Evolutionary conservation across 1,140 invertebrate species (phyloP), one percentile per base, ranked within the genome.

Genomic region (Anastrepha obliqua): DNA sequence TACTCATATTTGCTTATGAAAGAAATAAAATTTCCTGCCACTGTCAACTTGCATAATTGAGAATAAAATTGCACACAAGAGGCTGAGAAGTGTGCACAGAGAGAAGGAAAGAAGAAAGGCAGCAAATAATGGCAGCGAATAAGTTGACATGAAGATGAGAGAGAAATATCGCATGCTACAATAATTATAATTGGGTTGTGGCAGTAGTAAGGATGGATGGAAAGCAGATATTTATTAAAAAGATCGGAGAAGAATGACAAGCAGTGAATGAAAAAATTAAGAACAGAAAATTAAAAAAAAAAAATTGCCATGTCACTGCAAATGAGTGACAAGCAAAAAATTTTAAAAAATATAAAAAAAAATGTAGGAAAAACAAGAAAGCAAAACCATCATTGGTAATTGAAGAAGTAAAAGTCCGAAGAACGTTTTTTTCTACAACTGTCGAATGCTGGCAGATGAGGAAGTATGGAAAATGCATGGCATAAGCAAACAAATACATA

Each of bases 41-140:
- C 44, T 81, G 74, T 58, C 74, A 81, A 81, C 74, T 81, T 81
- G 55, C 74, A 81, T 81, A 81, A 81, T 81, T 81, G 74, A 15
- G 74, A 58, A 81, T 42, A 81, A 58, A 55, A 81, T n/a, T 55
- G 74, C 47, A 55, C n/a, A 55, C 47, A 11, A 51, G 47, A 55
- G 74, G 42, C 42, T 55, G 47, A 58, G 17, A 55, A 78, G n/a
- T 78, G 29, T 70, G 67, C 74, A 2, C 15, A 55, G 11, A 20
- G 17, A 29, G 39, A 7, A 15, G 0, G 0, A 13, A 11, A 51
- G 13, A 55, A 5, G 70, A 78, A 81, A 55, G 17, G 17, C 74
- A 81, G 47, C 42, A 29, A 20, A 29, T 67, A 39, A 55, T 55
- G 11, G 51, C 51, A 55, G 51, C 51, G 51, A 55, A 11, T 55